Evolutionary conservation across 92 coral and sea anemone genomes (phyloP).

Genomic region (Actinernus sp.): DNA sequence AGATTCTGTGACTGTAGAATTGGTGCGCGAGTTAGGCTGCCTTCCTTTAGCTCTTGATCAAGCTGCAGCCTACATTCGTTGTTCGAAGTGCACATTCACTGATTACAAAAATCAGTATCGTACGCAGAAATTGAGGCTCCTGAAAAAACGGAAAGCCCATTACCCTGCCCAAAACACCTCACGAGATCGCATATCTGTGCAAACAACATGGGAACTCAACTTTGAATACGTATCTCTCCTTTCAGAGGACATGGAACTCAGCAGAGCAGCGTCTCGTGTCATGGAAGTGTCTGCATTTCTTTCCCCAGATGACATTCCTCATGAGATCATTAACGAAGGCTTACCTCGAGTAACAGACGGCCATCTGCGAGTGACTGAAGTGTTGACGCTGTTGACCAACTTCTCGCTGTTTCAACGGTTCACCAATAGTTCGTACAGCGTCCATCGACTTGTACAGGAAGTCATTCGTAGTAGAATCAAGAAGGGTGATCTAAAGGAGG

Average conservation of each 20-base stretch:
- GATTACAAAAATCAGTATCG: slow-evolving; percentile 57
- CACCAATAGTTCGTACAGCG: slow-evolving; percentile 59
- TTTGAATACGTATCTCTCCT: slow-evolving; percentile 47
- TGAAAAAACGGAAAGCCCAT: slow-evolving; percentile 60
- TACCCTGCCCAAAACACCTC: slow-evolving; percentile 64
- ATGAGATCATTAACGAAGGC: slow-evolving; percentile 81
- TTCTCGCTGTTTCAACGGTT: slow-evolving; percentile 84
- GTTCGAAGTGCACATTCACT: slow-evolving; percentile 30
- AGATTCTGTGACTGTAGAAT: slow-evolving; percentile 7
- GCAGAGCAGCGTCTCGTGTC: slow-evolving; percentile 46
- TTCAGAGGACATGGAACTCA: slow-evolving; percentile 42
- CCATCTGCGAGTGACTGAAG: slow-evolving; percentile 31
- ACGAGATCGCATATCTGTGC: slow-evolving; percentile 69
- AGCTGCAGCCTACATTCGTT: slow-evolving; percentile 78
- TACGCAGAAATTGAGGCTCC: slow-evolving; percentile 39
- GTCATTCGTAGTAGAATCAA: slow-evolving; percentile 67
- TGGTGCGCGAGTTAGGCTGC: slow-evolving; percentile 76
- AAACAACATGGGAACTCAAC: slow-evolving; percentile 87
- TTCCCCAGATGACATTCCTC: slow-evolving; percentile 80
- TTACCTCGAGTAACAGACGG: slow-evolving; percentile 35
- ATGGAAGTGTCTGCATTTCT: slow-evolving; percentile 81
- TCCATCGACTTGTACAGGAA: slow-evolving; percentile 92
- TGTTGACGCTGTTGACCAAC: slow-evolving; percentile 70
- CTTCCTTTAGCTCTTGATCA: slow-evolving; percentile 91
- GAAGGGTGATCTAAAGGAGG: neutral